These are phyloP conservation scores for Megalops atlanticus DNA, from an alignment of 2,113 vertebrate genomes.

Conservation along the genomic window DNA sequence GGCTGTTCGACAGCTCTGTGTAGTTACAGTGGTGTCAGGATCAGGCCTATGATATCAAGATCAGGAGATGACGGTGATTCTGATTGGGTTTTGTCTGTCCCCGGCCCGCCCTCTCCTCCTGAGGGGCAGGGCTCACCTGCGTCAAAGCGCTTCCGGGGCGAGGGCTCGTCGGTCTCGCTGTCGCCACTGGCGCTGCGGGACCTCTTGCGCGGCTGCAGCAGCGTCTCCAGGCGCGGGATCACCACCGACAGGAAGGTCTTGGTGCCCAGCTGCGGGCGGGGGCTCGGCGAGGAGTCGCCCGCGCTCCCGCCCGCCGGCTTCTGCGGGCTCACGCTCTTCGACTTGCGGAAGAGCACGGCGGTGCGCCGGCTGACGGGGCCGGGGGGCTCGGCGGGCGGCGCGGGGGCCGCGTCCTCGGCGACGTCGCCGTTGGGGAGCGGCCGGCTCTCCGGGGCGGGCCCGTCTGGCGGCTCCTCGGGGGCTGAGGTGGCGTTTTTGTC, in stretches of 20 bases:
- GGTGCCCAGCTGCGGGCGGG: constrained; percentile 86
- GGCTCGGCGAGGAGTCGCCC: constrained; percentile 79
- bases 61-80: no score
- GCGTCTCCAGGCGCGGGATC: constrained; percentile 94
- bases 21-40: no score
- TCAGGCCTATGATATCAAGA: no score
- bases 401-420: constrained; percentile 84
- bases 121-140: constrained; percentile 77
- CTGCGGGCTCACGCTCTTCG: constrained; percentile 84
- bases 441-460: constrained; percentile 81
- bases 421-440: constrained; percentile 74
- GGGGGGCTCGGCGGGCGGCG: constrained; percentile 81
- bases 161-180: constrained; percentile 80
- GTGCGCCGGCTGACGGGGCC: constrained; percentile 86
- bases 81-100: no score
- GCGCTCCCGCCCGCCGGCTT: constrained; percentile 79
- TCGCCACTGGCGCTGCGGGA: constrained; percentile 81
- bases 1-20: no score
- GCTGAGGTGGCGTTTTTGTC: constrained; percentile 76
- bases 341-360: constrained; percentile 91
- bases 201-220: constrained; percentile 95
- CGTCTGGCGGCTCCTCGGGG: constrained; percentile 79
- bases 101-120: no score
- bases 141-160: constrained; percentile 85
- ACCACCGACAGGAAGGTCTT: constrained; percentile 98